These are phyloP conservation scores for Tachina grossa DNA, from an alignment of 2,888 invertebrate genomes.

Conservation along the genomic window DNA sequence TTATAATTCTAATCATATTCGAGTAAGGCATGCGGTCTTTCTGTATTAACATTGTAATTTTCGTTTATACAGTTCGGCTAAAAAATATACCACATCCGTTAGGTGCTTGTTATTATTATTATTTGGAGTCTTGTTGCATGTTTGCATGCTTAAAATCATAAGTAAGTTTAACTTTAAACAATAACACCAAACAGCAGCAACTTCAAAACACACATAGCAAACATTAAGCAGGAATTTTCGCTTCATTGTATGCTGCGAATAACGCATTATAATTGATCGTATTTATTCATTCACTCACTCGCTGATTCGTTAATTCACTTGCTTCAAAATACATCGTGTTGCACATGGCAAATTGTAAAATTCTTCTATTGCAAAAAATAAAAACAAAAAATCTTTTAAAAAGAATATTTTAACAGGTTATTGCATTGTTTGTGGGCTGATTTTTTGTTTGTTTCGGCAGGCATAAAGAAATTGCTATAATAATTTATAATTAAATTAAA, in stretches of 20 bases:
- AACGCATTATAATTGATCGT: conserved; percentile 70
- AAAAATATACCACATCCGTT: conserved; percentile 62
- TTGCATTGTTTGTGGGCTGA: conserved; percentile 1
- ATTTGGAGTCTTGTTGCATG: conserved; percentile 41
- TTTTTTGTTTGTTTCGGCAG: conserved; percentile 26
- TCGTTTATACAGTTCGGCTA: not conserved
- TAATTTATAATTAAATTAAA: conserved; percentile 68
- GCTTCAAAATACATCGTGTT: not conserved
- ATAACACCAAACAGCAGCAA: conserved; percentile 18
- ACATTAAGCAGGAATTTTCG: conserved; percentile 49
- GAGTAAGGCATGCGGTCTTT: conserved; percentile 16
- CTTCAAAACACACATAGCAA: not conserved
- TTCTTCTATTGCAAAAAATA: conserved; percentile 13
- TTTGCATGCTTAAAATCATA: conserved; percentile 62
- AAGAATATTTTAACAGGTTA: conserved; percentile 54
- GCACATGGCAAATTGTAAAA: conserved; percentile 36
- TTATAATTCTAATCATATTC: conserved; percentile 23
- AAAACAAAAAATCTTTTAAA: conserved; percentile 8
- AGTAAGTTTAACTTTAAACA: conserved; percentile 42
- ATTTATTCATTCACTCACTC: conserved; percentile 55
- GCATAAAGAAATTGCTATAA: conserved; percentile 54
- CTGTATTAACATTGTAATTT: conserved; percentile 32
- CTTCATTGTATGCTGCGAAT: conserved; percentile 49
- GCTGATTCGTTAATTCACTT: conserved; percentile 19
- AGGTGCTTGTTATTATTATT: conserved; percentile 34